Evolutionary conservation across 2,888 invertebrate species (phyloP).

Genomic region (Chloroclystis v-ata): DNA sequence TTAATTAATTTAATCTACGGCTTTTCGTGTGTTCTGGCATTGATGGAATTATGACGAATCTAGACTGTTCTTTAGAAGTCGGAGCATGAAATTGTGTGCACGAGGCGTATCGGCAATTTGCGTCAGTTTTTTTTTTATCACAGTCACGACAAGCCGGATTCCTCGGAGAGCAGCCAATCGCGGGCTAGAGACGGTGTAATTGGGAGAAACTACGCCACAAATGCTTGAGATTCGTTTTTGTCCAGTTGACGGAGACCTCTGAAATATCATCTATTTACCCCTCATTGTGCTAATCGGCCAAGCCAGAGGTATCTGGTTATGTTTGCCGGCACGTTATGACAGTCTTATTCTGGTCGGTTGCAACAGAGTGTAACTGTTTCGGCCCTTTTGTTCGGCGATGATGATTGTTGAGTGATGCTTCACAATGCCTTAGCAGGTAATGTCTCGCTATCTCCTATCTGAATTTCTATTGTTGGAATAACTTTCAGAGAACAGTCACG

Average conservation of each 20-base stretch:
- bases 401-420: conserved; percentile 61
- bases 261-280: conserved; percentile 40
- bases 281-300: conserved; percentile 23
- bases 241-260: conserved; percentile 52
- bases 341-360: conserved; percentile 47
- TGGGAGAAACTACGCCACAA: conserved; percentile 74
- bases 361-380: conserved; percentile 60
- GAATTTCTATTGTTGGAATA: conserved; percentile 7
- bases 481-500: conserved; percentile 11
- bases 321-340: conserved; percentile 59
- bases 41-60: conserved; percentile 71
- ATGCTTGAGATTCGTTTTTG: conserved; percentile 61
- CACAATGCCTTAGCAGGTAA: conserved; percentile 49
- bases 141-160: conserved; percentile 76
- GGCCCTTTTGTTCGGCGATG: conserved; percentile 63
- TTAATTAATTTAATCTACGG: conserved; percentile 53
- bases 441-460: conserved; percentile 51
- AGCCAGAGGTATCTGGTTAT: conserved; percentile 39
- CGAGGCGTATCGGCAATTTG: conserved; percentile 77
- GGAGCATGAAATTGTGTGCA: conserved; percentile 76
- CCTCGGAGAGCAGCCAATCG: conserved; percentile 68
- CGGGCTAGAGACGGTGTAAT: conserved; percentile 72
- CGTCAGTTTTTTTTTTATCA: conserved; percentile 75
- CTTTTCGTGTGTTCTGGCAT: conserved; percentile 42
- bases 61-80: conserved; percentile 64